phyloP scores from a whole-genome alignment of 2,797 vertebrate species.

The Adrianichthys oophorus region DNA sequence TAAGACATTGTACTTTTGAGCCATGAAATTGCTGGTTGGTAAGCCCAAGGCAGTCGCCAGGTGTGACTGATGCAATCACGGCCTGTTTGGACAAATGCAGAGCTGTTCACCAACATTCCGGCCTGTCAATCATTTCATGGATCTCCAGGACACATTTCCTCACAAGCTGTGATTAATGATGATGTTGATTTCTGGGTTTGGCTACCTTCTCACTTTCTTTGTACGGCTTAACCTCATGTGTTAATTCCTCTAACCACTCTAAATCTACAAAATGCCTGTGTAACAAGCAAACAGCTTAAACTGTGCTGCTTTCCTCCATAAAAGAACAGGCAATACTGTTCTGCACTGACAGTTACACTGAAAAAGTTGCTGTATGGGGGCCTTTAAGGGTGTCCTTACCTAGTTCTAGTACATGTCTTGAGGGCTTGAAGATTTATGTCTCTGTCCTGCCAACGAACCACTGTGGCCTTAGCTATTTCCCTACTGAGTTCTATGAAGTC shows the following conservation, averaged over 20 bases:
- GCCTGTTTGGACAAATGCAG: constrained; percentile 82
- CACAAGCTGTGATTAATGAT: constrained; percentile 30
- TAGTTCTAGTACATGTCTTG: constrained; percentile 62
- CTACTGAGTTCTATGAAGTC: constrained; percentile 13
- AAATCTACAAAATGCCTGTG: neutral
- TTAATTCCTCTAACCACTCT: neutral
- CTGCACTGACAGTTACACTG: constrained; percentile 66
- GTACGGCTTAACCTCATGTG: neutral
- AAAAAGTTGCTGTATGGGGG: constrained; percentile 55
- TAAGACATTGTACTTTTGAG: constrained; percentile 83
- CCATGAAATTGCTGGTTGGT: constrained; percentile 83
- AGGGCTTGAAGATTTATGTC: constrained; percentile 73
- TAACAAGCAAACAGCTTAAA: neutral
- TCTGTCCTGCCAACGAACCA: constrained; percentile 54
- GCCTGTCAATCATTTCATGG: constrained; percentile 64
- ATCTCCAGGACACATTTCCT: constrained; percentile 56
- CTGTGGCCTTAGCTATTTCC: constrained; percentile 35
- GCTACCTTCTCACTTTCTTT: neutral
- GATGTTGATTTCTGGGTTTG: constrained; percentile 25
- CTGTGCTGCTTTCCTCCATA: constrained; percentile 29
- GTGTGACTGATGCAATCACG: constrained; percentile 83
- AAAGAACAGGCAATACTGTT: constrained; percentile 16
- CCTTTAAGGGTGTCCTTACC: constrained; percentile 52
- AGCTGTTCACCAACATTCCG: constrained; percentile 68
- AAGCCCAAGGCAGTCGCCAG: constrained; percentile 86